Conservation (phyloP, 2,113 vertebrate genomes). For the Malurus melanocephalus region DNA sequence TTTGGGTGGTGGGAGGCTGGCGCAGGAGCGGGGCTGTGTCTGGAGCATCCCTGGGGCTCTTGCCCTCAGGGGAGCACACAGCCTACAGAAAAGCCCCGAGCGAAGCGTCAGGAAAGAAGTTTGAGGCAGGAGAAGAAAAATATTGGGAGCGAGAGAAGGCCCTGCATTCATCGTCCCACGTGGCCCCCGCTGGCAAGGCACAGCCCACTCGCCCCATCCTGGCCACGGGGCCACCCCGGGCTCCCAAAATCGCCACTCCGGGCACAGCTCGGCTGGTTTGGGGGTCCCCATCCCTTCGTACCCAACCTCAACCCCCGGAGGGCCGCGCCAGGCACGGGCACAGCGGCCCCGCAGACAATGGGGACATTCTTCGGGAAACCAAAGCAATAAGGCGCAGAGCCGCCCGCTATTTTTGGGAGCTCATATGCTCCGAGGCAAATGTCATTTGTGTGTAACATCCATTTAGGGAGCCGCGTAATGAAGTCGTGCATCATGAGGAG, state of each 20-base stretch:
- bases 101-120: background rate
- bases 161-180: fast-evolving
- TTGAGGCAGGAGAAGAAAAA: background rate
- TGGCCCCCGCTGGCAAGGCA: fast-evolving
- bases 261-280: fast-evolving
- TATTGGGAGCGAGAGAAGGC: background rate
- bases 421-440: conserved; percentile 16
- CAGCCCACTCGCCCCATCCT: background rate
- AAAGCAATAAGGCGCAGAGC: background rate
- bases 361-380: conserved; percentile 11
- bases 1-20: background rate
- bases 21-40: background rate
- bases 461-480: conserved; percentile 23
- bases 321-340: background rate
- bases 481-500: conserved; percentile 28
- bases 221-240: background rate
- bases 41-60: background rate
- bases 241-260: background rate
- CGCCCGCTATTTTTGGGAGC: conserved; percentile 41
- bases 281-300: background rate
- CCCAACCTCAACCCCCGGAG: background rate
- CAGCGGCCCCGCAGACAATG: background rate
- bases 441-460: conserved; percentile 19
- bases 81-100: background rate
- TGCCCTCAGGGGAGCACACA: background rate